A percentile compares a stretch with the other conserved stretches of the same genome.
Evolutionary conservation across 2,113 vertebrate genomes (phyloP).

Genomic region (Syrrhaptes paradoxus): DNA sequence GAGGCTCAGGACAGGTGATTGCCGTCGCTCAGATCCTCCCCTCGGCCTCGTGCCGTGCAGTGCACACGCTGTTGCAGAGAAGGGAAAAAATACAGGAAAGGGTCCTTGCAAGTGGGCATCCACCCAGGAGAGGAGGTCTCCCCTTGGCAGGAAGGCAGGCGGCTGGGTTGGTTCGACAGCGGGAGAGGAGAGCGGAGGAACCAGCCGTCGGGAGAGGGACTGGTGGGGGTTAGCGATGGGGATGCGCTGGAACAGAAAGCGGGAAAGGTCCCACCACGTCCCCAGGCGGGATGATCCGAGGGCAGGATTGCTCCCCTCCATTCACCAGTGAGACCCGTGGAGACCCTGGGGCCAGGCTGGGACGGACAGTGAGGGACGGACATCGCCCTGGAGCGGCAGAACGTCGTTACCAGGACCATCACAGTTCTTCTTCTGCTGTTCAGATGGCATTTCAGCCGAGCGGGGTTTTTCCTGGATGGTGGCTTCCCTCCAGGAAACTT

Average conservation of each 20-base stretch:
- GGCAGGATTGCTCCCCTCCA: background rate
- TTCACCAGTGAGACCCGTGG: too few species aligned
- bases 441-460: background rate
- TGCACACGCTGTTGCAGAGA: background rate
- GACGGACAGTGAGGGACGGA: background rate
- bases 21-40: fast-evolving
- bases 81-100: background rate
- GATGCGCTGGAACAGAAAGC: background rate
- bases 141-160: background rate
- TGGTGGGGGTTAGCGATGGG: background rate
- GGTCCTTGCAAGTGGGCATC: fast-evolving
- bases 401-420: background rate
- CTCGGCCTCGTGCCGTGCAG: background rate
- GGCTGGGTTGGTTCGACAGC: background rate
- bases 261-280: background rate
- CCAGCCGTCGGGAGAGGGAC: background rate
- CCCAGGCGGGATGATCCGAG: background rate
- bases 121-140: too few species aligned
- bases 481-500: background rate
- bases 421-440: background rate
- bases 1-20: fast-evolving
- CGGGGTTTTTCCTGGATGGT: background rate
- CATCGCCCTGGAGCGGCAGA: too few species aligned
- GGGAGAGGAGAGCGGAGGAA: background rate
- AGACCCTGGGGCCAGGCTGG: background rate